These are phyloP conservation scores for Julus scanicus DNA, from an alignment of 2,888 invertebrate species.

Conservation along the genomic window DNA sequence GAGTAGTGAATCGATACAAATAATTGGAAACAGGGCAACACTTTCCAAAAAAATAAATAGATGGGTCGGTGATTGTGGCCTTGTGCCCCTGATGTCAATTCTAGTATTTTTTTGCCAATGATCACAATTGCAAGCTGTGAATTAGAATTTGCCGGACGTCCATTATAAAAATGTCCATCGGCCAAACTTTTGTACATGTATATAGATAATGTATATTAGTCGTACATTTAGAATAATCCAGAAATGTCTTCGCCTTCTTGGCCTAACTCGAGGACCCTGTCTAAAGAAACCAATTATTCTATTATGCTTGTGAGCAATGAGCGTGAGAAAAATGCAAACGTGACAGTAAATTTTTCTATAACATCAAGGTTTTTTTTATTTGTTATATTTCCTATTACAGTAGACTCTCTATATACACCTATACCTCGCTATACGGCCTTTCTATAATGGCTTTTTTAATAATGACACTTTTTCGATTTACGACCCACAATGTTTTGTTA, in stretches of 20 bases:
- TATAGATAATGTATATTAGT: slow-evolving; percentile 21
- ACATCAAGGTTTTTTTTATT: not conserved
- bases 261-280: not conserved
- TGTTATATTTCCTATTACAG: no score
- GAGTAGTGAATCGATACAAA: not conserved
- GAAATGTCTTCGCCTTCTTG: not conserved
- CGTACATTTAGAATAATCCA: not conserved
- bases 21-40: not conserved
- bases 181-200: slow-evolving; percentile 36
- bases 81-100: not conserved
- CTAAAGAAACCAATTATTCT: not conserved
- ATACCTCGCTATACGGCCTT: no score
- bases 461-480: no score
- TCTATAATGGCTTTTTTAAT: no score
- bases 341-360: slow-evolving; percentile 36
- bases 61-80: not conserved
- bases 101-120: not conserved
- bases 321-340: slow-evolving; percentile 1
- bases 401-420: no score
- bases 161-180: not conserved
- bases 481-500: no score
- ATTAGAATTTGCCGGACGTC: not conserved
- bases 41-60: not conserved
- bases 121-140: not conserved
- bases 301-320: not conserved